Percentiles rank a stretch among this genome's conserved stretches.
phyloP scores from a whole-genome alignment of 2,888 invertebrate genomes.

The Ophonus ardosiacus region DNA sequence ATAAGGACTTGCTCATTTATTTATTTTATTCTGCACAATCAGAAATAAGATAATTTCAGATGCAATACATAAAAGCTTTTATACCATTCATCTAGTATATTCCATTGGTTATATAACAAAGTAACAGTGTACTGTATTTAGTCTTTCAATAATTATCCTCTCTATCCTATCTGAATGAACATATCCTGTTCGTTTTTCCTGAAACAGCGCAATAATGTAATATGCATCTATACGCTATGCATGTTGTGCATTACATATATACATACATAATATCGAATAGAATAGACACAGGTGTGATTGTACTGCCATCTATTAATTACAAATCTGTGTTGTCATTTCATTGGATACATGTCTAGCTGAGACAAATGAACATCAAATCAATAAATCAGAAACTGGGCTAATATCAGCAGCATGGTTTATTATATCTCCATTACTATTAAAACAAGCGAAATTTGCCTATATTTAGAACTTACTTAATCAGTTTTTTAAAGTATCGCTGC shows the following conservation, averaged over 20 bases:
- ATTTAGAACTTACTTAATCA: no score
- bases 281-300: slow-evolving; percentile 36
- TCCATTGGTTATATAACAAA: background rate
- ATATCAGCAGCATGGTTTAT: background rate
- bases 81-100: background rate
- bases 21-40: no score
- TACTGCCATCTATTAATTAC: slow-evolving; percentile 27
- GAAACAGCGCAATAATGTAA: background rate
- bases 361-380: slow-evolving; percentile 38
- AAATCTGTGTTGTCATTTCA: slow-evolving; percentile 31
- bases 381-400: slow-evolving; percentile 10
- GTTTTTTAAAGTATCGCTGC: no score
- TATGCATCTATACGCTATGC: background rate
- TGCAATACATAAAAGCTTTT: background rate
- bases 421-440: background rate
- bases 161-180: background rate
- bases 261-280: background rate
- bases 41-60: no score
- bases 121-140: background rate
- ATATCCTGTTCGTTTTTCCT: background rate
- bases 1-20: no score
- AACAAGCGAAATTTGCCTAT: background rate
- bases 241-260: background rate
- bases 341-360: slow-evolving; percentile 12
- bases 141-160: background rate